A percentile compares a stretch with the other conserved stretches of the same genome.
Evolutionary conservation across 2,888 invertebrate species (phyloP).

Genomic region (Myopa testacea): DNA sequence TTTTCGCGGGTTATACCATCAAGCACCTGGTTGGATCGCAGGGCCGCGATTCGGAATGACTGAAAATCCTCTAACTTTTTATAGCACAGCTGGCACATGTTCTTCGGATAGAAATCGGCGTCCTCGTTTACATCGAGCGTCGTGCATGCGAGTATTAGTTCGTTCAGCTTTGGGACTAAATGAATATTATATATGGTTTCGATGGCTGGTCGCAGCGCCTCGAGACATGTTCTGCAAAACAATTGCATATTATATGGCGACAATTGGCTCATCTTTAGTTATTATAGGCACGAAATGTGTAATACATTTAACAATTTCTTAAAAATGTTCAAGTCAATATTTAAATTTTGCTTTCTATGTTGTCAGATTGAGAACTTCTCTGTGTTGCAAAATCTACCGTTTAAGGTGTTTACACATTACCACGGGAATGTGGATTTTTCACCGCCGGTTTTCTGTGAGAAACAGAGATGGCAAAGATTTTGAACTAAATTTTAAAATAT

Average conservation of each 20-base stretch:
- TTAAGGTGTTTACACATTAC: no score
- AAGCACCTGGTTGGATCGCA: slow-evolving; percentile 51
- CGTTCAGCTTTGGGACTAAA: slow-evolving; percentile 51
- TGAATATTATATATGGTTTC: slow-evolving; percentile 48
- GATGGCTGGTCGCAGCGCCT: slow-evolving; percentile 48
- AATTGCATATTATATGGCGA: slow-evolving; percentile 52
- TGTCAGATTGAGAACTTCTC: no score
- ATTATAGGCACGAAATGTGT: background rate
- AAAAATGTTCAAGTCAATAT: no score
- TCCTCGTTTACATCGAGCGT: slow-evolving; percentile 55
- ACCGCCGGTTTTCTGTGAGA: no score
- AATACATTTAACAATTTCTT: no score
- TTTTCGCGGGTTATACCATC: slow-evolving; percentile 40
- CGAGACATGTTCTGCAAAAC: slow-evolving; percentile 59
- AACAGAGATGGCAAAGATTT: no score
- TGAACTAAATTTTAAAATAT: no score
- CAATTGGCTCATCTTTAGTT: slow-evolving; percentile 40
- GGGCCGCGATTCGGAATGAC: slow-evolving; percentile 54
- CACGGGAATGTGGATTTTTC: no score
- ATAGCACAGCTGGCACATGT: slow-evolving; percentile 57
- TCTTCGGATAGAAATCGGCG: slow-evolving; percentile 52
- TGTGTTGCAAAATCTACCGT: no score
- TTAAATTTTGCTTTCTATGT: no score
- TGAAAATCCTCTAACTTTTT: slow-evolving; percentile 56
- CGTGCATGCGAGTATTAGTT: slow-evolving; percentile 54